Percentiles rank a stretch among this genome's conserved stretches.
phyloP scores from a whole-genome alignment of 1,140 invertebrate species.

The Rhyzopertha dominica region DNA sequence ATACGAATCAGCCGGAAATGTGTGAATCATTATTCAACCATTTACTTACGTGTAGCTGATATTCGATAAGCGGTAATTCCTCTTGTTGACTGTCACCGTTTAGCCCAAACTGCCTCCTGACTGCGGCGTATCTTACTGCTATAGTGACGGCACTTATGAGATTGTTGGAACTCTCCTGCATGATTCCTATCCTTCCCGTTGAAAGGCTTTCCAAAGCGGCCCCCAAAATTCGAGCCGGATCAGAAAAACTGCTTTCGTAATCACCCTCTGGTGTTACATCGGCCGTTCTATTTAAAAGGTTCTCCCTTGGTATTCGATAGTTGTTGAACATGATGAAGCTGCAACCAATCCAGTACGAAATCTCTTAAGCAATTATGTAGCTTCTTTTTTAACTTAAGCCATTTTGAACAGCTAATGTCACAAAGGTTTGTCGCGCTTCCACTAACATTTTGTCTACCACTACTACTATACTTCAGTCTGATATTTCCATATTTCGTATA shows the following conservation, averaged over 20 bases:
- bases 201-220: conserved; percentile 83
- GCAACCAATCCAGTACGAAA: no score
- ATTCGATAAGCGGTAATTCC: conserved; percentile 85
- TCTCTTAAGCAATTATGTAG: no score
- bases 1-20: no score
- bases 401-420: no score
- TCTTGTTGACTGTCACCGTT: conserved; percentile 49
- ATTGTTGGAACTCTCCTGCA: conserved; percentile 69
- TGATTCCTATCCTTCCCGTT: conserved; percentile 70
- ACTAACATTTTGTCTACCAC: no score
- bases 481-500: background rate
- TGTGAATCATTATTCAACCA: no score
- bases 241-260: conserved; percentile 75
- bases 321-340: conserved; percentile 86
- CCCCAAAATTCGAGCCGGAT: conserved; percentile 72
- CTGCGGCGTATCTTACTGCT: conserved; percentile 84
- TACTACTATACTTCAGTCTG: no score
- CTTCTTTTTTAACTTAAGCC: no score
- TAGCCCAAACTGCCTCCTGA: conserved; percentile 83
- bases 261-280: conserved; percentile 81
- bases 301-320: conserved; percentile 77
- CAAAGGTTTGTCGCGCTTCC: no score
- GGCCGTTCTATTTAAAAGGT: conserved; percentile 83
- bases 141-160: conserved; percentile 74
- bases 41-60: conserved; percentile 72